These are phyloP conservation scores for Leuctra nigra DNA, from an alignment of 2,888 invertebrate genomes.

Conservation along the genomic window DNA sequence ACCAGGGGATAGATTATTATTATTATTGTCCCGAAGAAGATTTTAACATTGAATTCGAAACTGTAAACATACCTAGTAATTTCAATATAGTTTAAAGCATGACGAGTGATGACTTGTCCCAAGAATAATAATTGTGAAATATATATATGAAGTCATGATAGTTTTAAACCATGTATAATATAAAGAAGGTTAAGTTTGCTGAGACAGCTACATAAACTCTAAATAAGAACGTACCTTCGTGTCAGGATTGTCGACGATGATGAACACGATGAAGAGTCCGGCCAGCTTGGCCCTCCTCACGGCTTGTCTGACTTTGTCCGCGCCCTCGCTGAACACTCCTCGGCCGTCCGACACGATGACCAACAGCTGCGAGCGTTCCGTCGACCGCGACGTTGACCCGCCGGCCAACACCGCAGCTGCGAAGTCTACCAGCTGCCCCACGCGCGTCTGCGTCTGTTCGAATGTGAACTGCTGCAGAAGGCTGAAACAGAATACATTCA, in stretches of 20 bases:
- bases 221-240: too few relatives aligned
- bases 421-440: conserved; percentile 75
- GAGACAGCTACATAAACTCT: too few relatives aligned
- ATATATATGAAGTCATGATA: too few relatives aligned
- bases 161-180: too few relatives aligned
- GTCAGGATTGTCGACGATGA: conserved; percentile 90
- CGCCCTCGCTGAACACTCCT: conserved; percentile 78
- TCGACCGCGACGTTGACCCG: conserved; percentile 44
- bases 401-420: conserved; percentile 58
- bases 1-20: too few relatives aligned
- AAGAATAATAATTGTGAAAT: too few relatives aligned
- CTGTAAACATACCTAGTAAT: too few relatives aligned
- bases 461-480: conserved; percentile 77
- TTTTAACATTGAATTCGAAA: too few relatives aligned
- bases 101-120: too few relatives aligned
- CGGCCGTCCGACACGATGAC: conserved; percentile 93
- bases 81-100: too few relatives aligned
- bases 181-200: too few relatives aligned
- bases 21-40: too few relatives aligned
- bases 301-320: conserved; percentile 65
- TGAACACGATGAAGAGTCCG: conserved; percentile 89
- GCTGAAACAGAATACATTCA: conserved; percentile 38
- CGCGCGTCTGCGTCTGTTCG: conserved; percentile 81
- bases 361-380: conserved; percentile 71
- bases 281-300: conserved; percentile 73